Conservation (phyloP, 2,113 vertebrate genomes). For the Salminus brasiliensis region DNA sequence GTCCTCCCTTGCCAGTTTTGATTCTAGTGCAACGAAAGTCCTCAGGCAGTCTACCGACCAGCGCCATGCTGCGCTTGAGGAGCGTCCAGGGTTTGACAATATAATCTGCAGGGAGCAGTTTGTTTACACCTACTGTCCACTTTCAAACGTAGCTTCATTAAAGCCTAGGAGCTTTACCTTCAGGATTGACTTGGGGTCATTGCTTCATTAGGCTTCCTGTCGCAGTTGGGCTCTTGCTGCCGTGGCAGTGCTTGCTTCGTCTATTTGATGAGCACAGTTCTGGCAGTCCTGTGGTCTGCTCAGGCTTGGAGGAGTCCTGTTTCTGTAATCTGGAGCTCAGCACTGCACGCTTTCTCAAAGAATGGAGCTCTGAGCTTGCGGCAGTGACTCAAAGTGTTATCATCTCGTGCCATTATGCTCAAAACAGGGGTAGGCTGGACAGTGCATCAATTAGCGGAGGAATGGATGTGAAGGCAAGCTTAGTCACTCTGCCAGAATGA, state of each 20-base stretch:
- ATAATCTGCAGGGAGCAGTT: background rate
- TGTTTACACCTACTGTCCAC: background rate
- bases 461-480: background rate
- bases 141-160: background rate
- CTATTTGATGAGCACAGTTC: background rate
- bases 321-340: background rate
- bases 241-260: background rate
- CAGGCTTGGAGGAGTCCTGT: background rate
- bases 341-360: background rate
- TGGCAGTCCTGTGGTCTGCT: background rate
- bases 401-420: constrained; percentile 6
- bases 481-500: constrained; percentile 5
- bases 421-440: background rate
- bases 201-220: background rate
- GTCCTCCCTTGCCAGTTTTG: background rate
- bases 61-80: background rate
- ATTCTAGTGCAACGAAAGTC: background rate
- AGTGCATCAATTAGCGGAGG: background rate
- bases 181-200: background rate
- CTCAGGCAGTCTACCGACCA: background rate
- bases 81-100: background rate
- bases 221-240: background rate
- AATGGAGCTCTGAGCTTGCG: background rate
- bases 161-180: background rate
- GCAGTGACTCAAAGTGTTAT: constrained; percentile 28